phyloP scores from a whole-genome alignment of 2,888 invertebrate species.

The Microdon myrmicae region DNA sequence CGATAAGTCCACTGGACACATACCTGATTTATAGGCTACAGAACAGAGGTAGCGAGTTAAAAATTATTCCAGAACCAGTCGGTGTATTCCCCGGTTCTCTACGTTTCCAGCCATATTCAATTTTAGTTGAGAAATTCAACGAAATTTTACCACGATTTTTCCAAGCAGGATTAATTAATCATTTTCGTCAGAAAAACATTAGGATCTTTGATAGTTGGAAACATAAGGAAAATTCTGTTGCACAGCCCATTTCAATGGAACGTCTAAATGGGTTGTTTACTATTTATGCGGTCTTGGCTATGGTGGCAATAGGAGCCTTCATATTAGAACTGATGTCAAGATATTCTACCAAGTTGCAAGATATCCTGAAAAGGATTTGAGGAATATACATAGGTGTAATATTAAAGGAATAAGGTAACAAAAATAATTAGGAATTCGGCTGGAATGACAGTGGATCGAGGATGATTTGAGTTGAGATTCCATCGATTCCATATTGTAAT shows the following conservation, averaged over 20 bases:
- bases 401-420: too few species aligned
- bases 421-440: too few species aligned
- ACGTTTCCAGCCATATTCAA: conserved; percentile 56
- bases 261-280: conserved; percentile 28
- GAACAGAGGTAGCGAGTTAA: conserved; percentile 53
- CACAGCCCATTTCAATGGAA: conserved; percentile 16
- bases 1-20: conserved; percentile 52
- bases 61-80: conserved; percentile 56
- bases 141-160: conserved; percentile 55
- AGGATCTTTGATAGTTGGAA: neutral
- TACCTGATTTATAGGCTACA: conserved; percentile 55
- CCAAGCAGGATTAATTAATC: conserved; percentile 54
- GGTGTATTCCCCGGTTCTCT: conserved; percentile 56
- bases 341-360: neutral
- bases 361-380: neutral
- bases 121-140: conserved; percentile 55
- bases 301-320: conserved; percentile 33
- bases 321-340: conserved; percentile 47
- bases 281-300: conserved; percentile 9
- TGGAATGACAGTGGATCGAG: too few species aligned
- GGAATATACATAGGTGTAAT: too few species aligned
- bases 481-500: too few species aligned
- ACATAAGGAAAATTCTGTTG: neutral
- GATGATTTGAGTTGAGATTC: too few species aligned
- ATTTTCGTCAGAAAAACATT: conserved; percentile 24